Evolutionary conservation across 2,113 vertebrate genomes (phyloP).

Genomic region (Leuciscus idus): DNA sequence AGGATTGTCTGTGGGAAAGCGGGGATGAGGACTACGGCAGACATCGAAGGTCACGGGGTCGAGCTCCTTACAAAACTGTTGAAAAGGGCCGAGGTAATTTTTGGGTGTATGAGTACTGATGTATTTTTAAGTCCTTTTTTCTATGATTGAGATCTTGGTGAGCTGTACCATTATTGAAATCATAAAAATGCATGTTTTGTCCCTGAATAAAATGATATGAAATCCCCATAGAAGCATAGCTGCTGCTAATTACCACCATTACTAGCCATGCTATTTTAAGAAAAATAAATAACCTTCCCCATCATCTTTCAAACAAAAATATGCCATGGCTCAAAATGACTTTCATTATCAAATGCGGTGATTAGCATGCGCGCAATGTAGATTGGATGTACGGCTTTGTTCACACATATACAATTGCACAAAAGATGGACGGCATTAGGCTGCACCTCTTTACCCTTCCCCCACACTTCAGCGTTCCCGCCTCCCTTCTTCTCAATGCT

Average conservation of each 20-base stretch:
- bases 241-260: not conserved
- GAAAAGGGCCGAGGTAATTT: not conserved
- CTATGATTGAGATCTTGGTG: not conserved
- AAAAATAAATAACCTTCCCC: conserved; percentile 15
- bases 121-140: not conserved
- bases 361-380: conserved; percentile 19
- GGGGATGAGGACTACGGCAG: conserved; percentile 35
- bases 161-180: not conserved
- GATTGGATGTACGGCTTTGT: conserved; percentile 24
- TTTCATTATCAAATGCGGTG: not conserved
- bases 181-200: not conserved
- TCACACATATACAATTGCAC: not conserved
- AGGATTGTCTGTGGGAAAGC: conserved; percentile 74
- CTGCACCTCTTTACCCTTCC: conserved; percentile 22
- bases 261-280: not conserved
- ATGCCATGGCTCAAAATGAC: not conserved
- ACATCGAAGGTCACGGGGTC: conserved; percentile 42
- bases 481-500: conserved; percentile 67
- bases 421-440: conserved; percentile 12
- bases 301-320: conserved; percentile 6
- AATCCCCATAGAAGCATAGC: not conserved
- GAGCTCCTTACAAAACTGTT: conserved; percentile 22
- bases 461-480: conserved; percentile 43
- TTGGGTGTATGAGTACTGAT: not conserved
- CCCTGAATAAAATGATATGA: not conserved